Percentiles rank a stretch among this genome's conserved stretches.
These are phyloP conservation scores for Accipiter cooperii DNA, from an alignment of 2,113 vertebrate genomes.

Conservation along the genomic window DNA sequence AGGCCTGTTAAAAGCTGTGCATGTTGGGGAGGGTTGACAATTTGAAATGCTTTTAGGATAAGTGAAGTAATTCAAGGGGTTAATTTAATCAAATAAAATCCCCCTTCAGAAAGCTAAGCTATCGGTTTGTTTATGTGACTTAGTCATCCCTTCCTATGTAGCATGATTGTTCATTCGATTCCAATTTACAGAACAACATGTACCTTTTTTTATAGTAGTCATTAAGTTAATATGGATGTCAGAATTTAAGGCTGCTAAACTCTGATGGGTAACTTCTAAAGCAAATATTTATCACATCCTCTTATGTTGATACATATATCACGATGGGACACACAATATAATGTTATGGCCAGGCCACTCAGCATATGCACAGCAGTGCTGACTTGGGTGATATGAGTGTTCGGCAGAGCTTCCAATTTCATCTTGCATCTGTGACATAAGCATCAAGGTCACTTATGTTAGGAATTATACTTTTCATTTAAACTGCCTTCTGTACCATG, in stretches of 20 bases:
- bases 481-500: not conserved
- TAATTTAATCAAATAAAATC: not conserved
- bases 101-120: not conserved
- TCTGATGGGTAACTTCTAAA: not conserved
- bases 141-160: slow-evolving; percentile 29
- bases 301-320: not conserved
- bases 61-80: not conserved
- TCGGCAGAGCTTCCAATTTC: slow-evolving; percentile 3
- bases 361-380: not conserved
- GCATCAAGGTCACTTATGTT: not conserved
- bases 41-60: slow-evolving; percentile 10
- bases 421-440: not conserved
- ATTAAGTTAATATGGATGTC: slow-evolving; percentile 10
- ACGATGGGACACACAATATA: not conserved
- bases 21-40: not conserved
- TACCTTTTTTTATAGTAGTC: not conserved
- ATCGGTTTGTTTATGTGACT: slow-evolving; percentile 5
- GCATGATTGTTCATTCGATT: slow-evolving; percentile 39
- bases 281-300: not conserved
- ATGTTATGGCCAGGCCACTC: not conserved
- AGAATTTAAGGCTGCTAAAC: not conserved
- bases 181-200: not conserved
- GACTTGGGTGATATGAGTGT: not conserved
- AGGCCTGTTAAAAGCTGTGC: slow-evolving; percentile 2
- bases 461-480: not conserved